These are phyloP conservation scores for Eudyptes chrysolophus DNA, from an alignment of 2,113 vertebrate species.

Conservation along the genomic window DNA sequence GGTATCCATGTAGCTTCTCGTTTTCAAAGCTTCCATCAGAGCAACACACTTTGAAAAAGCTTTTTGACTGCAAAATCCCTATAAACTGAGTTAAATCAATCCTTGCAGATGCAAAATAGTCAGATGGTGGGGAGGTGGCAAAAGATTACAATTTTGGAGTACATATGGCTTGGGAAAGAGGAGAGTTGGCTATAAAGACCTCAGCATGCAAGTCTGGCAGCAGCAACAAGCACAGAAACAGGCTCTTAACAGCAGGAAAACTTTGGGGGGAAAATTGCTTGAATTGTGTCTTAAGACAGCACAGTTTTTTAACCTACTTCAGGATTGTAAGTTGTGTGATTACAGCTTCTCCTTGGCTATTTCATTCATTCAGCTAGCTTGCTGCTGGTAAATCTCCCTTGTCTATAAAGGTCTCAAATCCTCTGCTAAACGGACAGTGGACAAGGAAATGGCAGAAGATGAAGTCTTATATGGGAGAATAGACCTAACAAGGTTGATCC, in stretches of 20 bases:
- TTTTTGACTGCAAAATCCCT: background rate
- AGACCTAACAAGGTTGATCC: background rate
- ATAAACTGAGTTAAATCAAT: background rate
- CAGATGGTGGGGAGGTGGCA: slow-evolving; percentile 22
- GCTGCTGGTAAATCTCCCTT: background rate
- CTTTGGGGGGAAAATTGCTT: background rate
- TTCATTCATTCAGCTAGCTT: background rate
- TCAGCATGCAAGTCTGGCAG: background rate
- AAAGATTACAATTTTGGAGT: background rate
- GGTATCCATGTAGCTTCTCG: background rate
- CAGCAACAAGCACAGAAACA: background rate
- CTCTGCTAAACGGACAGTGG: background rate
- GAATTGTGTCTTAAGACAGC: background rate
- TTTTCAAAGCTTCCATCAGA: background rate
- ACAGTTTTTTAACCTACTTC: background rate
- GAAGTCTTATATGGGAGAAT: background rate
- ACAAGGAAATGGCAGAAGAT: background rate
- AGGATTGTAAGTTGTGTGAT: background rate
- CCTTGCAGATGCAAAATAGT: background rate
- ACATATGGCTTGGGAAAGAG: background rate
- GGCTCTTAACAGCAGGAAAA: background rate
- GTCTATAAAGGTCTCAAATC: background rate
- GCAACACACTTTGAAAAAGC: background rate
- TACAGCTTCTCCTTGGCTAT: background rate
- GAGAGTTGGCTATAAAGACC: background rate